phyloP scores from a whole-genome alignment of 2,113 vertebrate genomes.

The Zapornia atra region DNA sequence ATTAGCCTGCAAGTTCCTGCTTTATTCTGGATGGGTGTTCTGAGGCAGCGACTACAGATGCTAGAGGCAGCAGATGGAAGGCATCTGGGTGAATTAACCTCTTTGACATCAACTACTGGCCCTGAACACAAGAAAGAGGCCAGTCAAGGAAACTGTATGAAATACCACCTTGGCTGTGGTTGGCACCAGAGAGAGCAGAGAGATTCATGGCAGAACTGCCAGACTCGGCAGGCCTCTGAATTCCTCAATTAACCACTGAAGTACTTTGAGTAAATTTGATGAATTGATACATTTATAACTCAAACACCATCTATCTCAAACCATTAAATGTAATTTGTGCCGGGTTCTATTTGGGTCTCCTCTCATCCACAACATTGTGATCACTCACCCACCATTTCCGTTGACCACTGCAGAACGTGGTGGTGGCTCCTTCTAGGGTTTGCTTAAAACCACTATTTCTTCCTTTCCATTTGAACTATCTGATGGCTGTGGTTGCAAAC shows the following conservation, averaged over 20 bases:
- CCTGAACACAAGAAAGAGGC: not conserved
- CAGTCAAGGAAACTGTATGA: not conserved
- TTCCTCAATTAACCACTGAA: not conserved
- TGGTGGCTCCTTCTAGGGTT: not conserved
- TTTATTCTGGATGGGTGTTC: not conserved
- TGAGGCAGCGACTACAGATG: not conserved
- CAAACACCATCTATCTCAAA: not conserved
- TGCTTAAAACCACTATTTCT: rapidly evolving
- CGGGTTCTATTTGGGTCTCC: not conserved
- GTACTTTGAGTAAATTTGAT: not conserved
- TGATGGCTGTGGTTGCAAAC: not conserved
- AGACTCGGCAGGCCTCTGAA: not conserved
- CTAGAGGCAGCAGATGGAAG: not conserved
- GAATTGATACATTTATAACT: not conserved
- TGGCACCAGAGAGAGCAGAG: not conserved
- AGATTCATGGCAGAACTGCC: not conserved
- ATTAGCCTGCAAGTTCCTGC: not conserved
- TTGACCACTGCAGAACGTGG: not conserved
- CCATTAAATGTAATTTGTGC: not conserved
- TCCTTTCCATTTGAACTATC: not conserved
- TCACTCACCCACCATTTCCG: not conserved
- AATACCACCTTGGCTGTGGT: not conserved
- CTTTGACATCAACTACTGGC: not conserved
- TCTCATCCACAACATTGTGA: not conserved
- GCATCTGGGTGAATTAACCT: not conserved